phyloP scores from a whole-genome alignment of 2,113 vertebrate genomes.

The Sturnus vulgaris region DNA sequence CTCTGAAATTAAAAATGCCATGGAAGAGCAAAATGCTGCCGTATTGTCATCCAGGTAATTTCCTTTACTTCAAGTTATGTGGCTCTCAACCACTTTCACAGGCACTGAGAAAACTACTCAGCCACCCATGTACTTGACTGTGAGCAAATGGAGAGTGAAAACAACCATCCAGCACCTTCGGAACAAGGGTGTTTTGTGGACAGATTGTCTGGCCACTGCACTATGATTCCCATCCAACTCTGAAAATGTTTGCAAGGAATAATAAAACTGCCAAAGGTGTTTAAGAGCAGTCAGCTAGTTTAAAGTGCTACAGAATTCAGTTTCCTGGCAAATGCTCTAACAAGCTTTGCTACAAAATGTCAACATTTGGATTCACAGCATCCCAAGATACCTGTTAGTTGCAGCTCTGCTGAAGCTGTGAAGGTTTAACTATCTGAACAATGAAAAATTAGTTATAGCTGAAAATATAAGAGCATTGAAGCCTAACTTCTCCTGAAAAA shows the following conservation, averaged over 20 bases:
- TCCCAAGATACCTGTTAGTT: conserved; percentile 43
- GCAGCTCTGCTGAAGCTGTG: conserved; percentile 26
- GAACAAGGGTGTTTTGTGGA: background rate
- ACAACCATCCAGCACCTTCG: background rate
- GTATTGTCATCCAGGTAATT: background rate
- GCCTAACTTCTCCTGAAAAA: conserved; percentile 8
- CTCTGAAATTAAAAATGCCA: background rate
- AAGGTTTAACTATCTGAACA: conserved; percentile 58
- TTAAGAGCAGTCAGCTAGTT: conserved; percentile 26
- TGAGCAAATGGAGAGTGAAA: conserved; percentile 15
- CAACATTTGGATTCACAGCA: conserved; percentile 39
- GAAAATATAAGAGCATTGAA: conserved; percentile 11
- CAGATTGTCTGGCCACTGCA: conserved; percentile 15
- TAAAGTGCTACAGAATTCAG: conserved; percentile 2
- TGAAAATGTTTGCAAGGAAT: conserved; percentile 29
- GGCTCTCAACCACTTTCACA: background rate
- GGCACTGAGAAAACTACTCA: background rate
- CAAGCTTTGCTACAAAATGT: conserved; percentile 32
- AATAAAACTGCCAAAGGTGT: conserved; percentile 20
- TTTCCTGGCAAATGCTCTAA: conserved; percentile 20
- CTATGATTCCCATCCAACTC: background rate
- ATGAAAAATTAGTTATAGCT: conserved; percentile 51
- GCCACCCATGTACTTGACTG: background rate
- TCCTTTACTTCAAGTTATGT: background rate
- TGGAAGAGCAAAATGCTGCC: background rate